A percentile compares a stretch with the other conserved stretches of the same genome.
Conservation (phyloP, 2,797 vertebrate species). For the Anniella stebbinsi region DNA sequence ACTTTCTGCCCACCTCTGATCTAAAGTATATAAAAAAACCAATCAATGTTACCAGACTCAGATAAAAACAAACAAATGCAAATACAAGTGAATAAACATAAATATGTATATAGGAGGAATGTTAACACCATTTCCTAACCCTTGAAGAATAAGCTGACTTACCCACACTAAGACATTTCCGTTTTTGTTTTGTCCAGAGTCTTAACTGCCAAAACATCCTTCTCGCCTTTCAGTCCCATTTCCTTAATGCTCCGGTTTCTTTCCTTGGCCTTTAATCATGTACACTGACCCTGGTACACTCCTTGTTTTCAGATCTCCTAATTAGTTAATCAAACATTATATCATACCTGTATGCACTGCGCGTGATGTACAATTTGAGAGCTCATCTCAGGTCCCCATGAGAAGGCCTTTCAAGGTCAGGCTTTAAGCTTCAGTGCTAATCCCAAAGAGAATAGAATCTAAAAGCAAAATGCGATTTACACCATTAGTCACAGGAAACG, state of each 20-base stretch:
- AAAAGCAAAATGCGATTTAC: slow-evolving; percentile 62
- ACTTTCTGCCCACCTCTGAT: too few species aligned
- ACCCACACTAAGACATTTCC: neutral
- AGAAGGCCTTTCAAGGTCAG: slow-evolving; percentile 69
- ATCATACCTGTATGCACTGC: fast-evolving
- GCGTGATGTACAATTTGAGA: neutral
- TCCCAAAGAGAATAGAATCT: slow-evolving; percentile 52
- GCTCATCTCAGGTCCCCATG: neutral
- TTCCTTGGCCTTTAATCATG: neutral
- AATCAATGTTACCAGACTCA: too few species aligned
- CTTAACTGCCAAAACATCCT: neutral
- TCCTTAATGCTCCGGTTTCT: neutral
- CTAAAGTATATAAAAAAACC: neutral
- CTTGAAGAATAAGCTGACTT: neutral
- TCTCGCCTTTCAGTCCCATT: neutral
- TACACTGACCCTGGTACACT: neutral
- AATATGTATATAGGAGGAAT: neutral
- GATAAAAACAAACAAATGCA: neutral
- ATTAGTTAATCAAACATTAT: neutral
- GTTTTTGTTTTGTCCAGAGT: neutral
- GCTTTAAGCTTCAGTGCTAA: slow-evolving; percentile 50
- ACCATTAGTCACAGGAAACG: slow-evolving; percentile 48
- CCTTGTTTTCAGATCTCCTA: neutral
- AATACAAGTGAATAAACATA: neutral
- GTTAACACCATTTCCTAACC: neutral